Evolutionary conservation across 2,888 invertebrate species (phyloP), one percentile per base, ranked within the genome.

Genomic region (Callyntrura sp.): DNA sequence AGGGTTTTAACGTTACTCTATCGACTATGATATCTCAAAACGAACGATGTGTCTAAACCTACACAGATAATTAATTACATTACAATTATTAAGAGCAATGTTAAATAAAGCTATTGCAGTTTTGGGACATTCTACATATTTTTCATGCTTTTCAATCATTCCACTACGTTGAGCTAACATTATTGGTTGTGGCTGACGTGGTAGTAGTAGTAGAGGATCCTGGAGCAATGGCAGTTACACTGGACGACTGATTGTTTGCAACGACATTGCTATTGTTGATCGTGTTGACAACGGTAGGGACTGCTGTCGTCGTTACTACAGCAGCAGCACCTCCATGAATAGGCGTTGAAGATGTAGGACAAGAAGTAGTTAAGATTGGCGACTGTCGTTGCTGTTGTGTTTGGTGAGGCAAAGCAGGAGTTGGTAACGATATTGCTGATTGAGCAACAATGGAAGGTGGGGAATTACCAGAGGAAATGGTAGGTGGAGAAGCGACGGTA

Each of bases 221-320:
- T 76, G 76, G 76, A 76, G 76, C 76, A 76, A 76, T 51, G 48
- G 76, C 76, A 76, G 76, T 76, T 25, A 76, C 51, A 48, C 43
- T 79, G 78, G 85, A 85, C 78, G 85, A 85, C 51, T 76, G 85
- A 78, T 76, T 85, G 76, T 76, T 62, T 51, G 20, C 45, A 23
- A 55, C 55, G n/a, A n/a, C 57, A 23, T 14, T 65, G 14, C 2
- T 65, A 51, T 25, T 23, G 51, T 9, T 76, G 14, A 51, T 57
- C 17, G 79, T 0, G 20, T 45, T 51, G 23, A 9, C 23, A 48
- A n/a, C n/a, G n/a, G 73, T 23, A 48, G 51, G 20, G 17, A 76
- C 25, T n/a, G 51, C n/a, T n/a, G n/a, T n/a, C n/a, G n/a, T n/a
- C n/a, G n/a, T n/a, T n/a, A n/a, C n/a, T n/a, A n/a, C n/a, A n/a